These are phyloP conservation scores for Adrianichthys oophorus DNA, from an alignment of 2,797 vertebrate species.

Conservation along the genomic window DNA sequence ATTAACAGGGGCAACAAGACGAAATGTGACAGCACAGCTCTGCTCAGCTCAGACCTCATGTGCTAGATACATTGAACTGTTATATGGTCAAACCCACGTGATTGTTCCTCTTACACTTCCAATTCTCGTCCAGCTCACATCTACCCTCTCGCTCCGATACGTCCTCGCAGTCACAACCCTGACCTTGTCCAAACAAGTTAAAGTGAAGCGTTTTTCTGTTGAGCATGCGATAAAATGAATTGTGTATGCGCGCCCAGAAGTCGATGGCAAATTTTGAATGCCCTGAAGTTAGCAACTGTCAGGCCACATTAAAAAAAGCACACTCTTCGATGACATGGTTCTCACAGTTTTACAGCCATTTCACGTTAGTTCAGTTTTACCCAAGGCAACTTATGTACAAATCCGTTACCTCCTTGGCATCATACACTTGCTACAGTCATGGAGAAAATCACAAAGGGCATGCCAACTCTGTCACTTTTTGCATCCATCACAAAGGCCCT, in stretches of 20 bases:
- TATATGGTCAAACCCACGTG: constrained; percentile 28
- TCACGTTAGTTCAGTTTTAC: constrained; percentile 22
- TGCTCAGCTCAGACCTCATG: constrained; percentile 24
- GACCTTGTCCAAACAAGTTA: constrained; percentile 59
- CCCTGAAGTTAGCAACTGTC: constrained; percentile 48
- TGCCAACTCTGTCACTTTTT: constrained; percentile 40
- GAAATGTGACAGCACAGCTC: constrained; percentile 20
- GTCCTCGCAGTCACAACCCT: constrained; percentile 47
- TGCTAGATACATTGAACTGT: constrained; percentile 17
- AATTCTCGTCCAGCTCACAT: constrained; percentile 34
- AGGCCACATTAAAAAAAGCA: constrained; percentile 31
- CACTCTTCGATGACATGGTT: constrained; percentile 15
- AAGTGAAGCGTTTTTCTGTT: constrained; percentile 18
- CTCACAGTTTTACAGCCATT: constrained; percentile 28
- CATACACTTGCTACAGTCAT: constrained; percentile 30
- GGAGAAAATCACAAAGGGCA: constrained; percentile 26
- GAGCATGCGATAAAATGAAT: constrained; percentile 9
- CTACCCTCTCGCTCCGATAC: constrained; percentile 37
- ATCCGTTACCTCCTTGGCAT: constrained; percentile 51
- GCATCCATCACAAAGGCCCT: constrained; percentile 31
- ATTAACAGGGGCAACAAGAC: constrained; percentile 9
- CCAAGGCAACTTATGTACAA: constrained; percentile 36
- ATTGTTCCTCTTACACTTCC: constrained; percentile 44
- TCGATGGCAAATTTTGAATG: constrained; percentile 33
- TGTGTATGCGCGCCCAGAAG: constrained; percentile 20